Percentiles rank a stretch among this genome's conserved stretches.
Evolutionary conservation across 2,113 vertebrate genomes (phyloP).

Genomic region (Uria lomvia): DNA sequence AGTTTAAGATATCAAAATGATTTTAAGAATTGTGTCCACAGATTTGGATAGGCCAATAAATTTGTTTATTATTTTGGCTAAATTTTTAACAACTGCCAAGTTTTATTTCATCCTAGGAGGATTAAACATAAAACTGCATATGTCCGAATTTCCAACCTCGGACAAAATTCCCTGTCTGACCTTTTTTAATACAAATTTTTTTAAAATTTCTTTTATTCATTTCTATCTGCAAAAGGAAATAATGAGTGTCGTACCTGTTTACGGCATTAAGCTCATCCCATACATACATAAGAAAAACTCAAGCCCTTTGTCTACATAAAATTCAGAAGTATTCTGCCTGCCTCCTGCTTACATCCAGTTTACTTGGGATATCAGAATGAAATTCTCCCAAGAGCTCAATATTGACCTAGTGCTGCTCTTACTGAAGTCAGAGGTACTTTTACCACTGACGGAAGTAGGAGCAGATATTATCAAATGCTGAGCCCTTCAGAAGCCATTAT

Average conservation of each 20-base stretch:
- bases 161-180: neutral
- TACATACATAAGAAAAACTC: neutral
- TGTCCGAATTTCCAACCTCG: neutral
- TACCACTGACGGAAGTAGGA: neutral
- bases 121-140: neutral
- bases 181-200: neutral
- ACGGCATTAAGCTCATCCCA: neutral
- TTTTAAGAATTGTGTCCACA: neutral
- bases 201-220: neutral
- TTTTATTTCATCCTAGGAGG: neutral
- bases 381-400: neutral
- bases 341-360: neutral
- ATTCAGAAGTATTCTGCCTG: neutral
- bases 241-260: neutral
- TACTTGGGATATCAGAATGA: neutral
- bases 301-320: neutral
- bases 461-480: neutral
- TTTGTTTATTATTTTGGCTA: neutral
- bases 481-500: neutral
- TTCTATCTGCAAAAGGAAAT: neutral
- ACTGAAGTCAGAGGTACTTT: neutral
- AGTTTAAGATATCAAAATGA: neutral
- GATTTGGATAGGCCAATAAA: neutral
- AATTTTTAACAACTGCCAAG: neutral
- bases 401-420: neutral